A percentile compares a stretch with the other conserved stretches of the same genome.
Evolutionary conservation across 1,140 invertebrate species (phyloP).

Genomic region (Drosophila kohkoa): DNA sequence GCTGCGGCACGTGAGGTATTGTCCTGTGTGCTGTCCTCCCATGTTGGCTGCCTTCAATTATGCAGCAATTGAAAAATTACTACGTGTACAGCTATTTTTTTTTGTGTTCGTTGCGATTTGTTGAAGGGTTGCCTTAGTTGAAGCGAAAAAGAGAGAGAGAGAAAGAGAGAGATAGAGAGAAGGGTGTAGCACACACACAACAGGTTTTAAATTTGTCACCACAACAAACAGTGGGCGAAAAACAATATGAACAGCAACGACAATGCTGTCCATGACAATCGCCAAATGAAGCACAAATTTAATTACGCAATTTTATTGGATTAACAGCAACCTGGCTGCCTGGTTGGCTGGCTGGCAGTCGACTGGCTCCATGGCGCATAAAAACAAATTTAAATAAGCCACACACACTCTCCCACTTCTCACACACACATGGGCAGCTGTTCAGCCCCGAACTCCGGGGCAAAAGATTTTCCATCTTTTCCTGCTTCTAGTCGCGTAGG

Average conservation of each 20-base stretch:
- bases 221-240: slow-evolving; percentile 59
- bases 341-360: not conserved
- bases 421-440: slow-evolving; percentile 40
- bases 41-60: slow-evolving; percentile 69
- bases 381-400: slow-evolving; percentile 80
- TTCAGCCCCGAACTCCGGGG: slow-evolving; percentile 6
- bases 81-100: slow-evolving; percentile 74
- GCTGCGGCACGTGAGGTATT: slow-evolving; percentile 47
- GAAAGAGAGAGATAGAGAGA: no score
- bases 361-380: not conserved
- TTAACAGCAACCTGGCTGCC: slow-evolving; percentile 69
- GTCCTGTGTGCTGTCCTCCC: slow-evolving; percentile 28
- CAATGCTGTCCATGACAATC: slow-evolving; percentile 62
- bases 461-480: slow-evolving; percentile 40
- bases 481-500: slow-evolving; percentile 75
- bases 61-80: slow-evolving; percentile 84
- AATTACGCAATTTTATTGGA: slow-evolving; percentile 83
- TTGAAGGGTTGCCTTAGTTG: slow-evolving; percentile 31
- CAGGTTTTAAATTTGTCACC: slow-evolving; percentile 81
- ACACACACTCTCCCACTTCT: slow-evolving; percentile 23
- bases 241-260: slow-evolving; percentile 32
- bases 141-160: not conserved
- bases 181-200: slow-evolving; percentile 37
- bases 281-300: slow-evolving; percentile 82
- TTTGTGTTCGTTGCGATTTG: slow-evolving; percentile 12